Evolutionary conservation across 1,140 invertebrate species (phyloP).

Genomic region (Drosophila jambulina): DNA sequence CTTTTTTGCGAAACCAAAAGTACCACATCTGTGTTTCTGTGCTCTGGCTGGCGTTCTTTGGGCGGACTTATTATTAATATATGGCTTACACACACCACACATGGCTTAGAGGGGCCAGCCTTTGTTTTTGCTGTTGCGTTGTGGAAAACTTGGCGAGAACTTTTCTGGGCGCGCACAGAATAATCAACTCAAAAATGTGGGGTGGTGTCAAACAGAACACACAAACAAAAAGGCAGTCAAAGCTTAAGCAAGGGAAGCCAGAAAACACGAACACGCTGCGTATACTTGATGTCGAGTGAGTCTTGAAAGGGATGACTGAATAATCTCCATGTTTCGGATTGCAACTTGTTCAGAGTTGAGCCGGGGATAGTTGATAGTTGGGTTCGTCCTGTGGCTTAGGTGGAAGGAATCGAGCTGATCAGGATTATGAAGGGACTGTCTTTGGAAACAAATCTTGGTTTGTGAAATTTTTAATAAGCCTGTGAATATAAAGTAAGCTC

Average conservation of each 20-base stretch:
- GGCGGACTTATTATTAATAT: slow-evolving; percentile 24
- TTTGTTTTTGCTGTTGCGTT: slow-evolving; percentile 23
- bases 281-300: slow-evolving; percentile 26
- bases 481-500: background rate
- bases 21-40: slow-evolving; percentile 63
- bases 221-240: slow-evolving; percentile 17
- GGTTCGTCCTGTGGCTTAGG: background rate
- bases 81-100: slow-evolving; percentile 38
- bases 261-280: slow-evolving; percentile 20
- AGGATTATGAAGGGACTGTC: background rate
- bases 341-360: slow-evolving; percentile 21
- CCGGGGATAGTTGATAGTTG: slow-evolving; percentile 11
- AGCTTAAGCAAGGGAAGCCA: slow-evolving; percentile 22
- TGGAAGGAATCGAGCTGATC: slow-evolving; percentile 11
- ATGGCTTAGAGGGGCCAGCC: slow-evolving; percentile 13
- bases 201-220: slow-evolving; percentile 9
- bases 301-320: slow-evolving; percentile 36
- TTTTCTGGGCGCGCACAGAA: slow-evolving; percentile 31
- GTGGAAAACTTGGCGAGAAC: slow-evolving; percentile 30
- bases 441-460: background rate
- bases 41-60: slow-evolving; percentile 22
- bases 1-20: slow-evolving; percentile 69
- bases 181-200: slow-evolving; percentile 34
- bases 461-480: background rate
- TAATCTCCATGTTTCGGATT: slow-evolving; percentile 39